These are phyloP conservation scores for Alsophila aescularia DNA, from an alignment of 2,888 invertebrate genomes.

Conservation along the genomic window DNA sequence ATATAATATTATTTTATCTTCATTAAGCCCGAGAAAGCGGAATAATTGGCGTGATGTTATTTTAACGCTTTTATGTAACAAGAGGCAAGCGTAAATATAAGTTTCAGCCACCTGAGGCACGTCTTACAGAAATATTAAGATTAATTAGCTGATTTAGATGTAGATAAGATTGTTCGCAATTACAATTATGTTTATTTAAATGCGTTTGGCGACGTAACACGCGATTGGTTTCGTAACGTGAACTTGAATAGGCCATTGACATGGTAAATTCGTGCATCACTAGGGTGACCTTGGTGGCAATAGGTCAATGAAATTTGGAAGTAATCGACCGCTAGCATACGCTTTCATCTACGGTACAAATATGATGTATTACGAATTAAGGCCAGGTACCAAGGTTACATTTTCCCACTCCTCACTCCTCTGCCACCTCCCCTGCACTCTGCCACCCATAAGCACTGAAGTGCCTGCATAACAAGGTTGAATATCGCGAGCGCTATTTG, in stretches of 20 bases:
- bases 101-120: not conserved
- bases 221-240: constrained; percentile 10
- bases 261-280: constrained; percentile 17
- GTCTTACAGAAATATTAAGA: not conserved
- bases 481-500: too few species aligned
- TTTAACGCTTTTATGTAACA: constrained; percentile 14
- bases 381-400: too few species aligned
- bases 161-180: not conserved
- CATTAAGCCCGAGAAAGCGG: constrained; percentile 24
- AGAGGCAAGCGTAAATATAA: constrained; percentile 9
- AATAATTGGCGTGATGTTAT: constrained; percentile 24
- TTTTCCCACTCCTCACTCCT: too few species aligned
- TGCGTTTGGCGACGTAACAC: not conserved
- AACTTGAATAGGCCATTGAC: constrained; percentile 17
- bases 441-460: too few species aligned
- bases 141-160: not conserved
- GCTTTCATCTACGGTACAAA: too few species aligned
- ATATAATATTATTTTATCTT: constrained; percentile 5
- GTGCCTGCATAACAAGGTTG: too few species aligned
- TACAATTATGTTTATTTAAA: not conserved
- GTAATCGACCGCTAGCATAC: constrained; percentile 12
- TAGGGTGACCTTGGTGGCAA: constrained; percentile 20
- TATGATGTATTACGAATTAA: too few species aligned
- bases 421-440: too few species aligned
- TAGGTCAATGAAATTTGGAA: constrained; percentile 11